These are phyloP conservation scores for Eretmochelys imbricata DNA, from an alignment of 2,113 vertebrate species.

Conservation along the genomic window DNA sequence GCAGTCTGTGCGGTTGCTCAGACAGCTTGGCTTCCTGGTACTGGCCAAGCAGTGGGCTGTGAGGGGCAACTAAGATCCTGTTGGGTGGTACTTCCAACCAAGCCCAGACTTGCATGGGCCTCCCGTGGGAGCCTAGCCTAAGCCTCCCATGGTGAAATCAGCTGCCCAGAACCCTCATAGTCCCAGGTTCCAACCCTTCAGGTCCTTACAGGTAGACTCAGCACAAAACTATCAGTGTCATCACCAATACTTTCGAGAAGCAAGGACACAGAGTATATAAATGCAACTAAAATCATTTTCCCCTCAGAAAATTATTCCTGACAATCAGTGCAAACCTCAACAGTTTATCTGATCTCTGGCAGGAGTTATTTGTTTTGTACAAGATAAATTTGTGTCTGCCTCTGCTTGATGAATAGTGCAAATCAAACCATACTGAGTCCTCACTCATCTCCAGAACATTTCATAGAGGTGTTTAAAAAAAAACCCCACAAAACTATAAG, in stretches of 20 bases:
- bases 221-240: neutral
- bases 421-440: neutral
- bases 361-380: neutral
- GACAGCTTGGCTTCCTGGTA: no score
- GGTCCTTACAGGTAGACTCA: neutral
- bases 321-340: conserved; percentile 15
- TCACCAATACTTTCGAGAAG: neutral
- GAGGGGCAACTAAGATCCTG: no score
- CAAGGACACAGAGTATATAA: neutral
- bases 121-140: neutral
- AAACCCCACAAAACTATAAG: neutral
- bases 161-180: neutral
- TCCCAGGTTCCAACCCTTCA: neutral
- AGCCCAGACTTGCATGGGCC: no score
- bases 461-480: neutral
- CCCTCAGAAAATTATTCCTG: conserved; percentile 34
- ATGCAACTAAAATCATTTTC: conserved; percentile 21
- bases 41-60: no score
- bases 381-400: neutral
- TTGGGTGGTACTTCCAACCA: no score
- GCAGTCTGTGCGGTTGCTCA: no score
- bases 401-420: conserved; percentile 1
- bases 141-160: neutral
- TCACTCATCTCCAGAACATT: neutral
- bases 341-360: neutral